Conservation (phyloP, 1,140 invertebrate species). For the Drosophila miranda region DNA sequence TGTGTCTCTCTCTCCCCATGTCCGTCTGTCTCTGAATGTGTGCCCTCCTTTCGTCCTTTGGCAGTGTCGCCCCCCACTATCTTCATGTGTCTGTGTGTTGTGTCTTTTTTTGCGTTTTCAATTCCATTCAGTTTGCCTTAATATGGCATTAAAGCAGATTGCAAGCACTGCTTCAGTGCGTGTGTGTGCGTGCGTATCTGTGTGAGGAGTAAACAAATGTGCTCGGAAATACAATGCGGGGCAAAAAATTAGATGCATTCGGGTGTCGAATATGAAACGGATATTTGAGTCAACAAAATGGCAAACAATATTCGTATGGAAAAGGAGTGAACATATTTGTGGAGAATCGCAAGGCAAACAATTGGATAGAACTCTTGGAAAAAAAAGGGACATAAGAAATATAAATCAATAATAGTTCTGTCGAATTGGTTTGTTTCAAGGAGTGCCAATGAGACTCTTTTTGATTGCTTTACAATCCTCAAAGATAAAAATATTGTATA, state of each 20-base stretch:
- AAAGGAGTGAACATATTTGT: slow-evolving; percentile 2
- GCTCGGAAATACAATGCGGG: slow-evolving; percentile 39
- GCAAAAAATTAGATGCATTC: slow-evolving; percentile 52
- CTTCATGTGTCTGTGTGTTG: slow-evolving; percentile 10
- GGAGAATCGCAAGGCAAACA: slow-evolving; percentile 3
- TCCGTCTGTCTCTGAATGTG: neutral
- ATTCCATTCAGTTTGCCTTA: slow-evolving; percentile 72
- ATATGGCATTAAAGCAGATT: slow-evolving; percentile 73
- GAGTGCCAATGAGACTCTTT: too few species aligned
- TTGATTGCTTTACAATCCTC: too few species aligned
- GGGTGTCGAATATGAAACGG: slow-evolving; percentile 40
- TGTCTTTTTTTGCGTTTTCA: slow-evolving; percentile 57
- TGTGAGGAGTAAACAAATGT: slow-evolving; percentile 50
- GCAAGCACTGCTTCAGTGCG: slow-evolving; percentile 17
- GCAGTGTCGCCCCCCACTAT: neutral
- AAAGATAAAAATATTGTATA: too few species aligned
- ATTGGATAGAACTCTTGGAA: neutral
- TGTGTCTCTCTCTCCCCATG: slow-evolving; percentile 1
- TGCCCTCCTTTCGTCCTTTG: too few species aligned
- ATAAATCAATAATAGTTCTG: neutral
- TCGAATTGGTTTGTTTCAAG: too few species aligned
- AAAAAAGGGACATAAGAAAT: neutral
- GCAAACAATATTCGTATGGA: slow-evolving; percentile 15
- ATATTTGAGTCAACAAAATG: slow-evolving; percentile 50
- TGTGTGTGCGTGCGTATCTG: slow-evolving; percentile 15